Evolutionary conservation across 2,797 vertebrate genomes (phyloP).

Genomic region (Lagodon rhomboides): DNA sequence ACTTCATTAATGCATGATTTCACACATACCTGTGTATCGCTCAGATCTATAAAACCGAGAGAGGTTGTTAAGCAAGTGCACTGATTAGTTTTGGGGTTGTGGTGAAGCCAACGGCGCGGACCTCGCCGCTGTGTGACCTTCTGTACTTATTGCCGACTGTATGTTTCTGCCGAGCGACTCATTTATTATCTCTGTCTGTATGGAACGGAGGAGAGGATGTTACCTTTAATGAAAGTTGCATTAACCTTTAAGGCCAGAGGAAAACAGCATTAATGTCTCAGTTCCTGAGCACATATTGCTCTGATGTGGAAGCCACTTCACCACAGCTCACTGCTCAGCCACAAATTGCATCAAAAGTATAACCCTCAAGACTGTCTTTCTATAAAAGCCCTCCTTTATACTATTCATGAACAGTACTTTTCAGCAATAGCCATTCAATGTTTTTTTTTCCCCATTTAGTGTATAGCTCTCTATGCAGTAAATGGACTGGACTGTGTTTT

Average conservation of each 20-base stretch:
- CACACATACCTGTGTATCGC: constrained; percentile 12
- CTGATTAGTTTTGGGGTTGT: constrained; percentile 6
- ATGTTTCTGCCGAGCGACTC: not conserved
- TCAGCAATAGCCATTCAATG: not conserved
- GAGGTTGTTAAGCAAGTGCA: not conserved
- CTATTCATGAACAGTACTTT: not conserved
- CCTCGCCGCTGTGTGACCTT: not conserved
- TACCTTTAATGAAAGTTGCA: constrained; percentile 18
- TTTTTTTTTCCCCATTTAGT: not conserved
- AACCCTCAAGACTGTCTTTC: not conserved
- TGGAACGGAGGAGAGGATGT: not conserved
- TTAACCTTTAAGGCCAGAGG: constrained; percentile 20
- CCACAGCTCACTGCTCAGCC: constrained; percentile 7
- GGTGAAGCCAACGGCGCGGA: not conserved
- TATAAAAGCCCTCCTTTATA: not conserved
- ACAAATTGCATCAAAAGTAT: not conserved
- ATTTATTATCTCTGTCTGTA: not conserved
- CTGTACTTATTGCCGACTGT: not conserved
- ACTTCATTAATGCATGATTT: constrained; percentile 26
- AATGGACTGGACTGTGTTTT: not conserved
- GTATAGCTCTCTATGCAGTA: not conserved
- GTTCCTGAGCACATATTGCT: constrained; percentile 14
- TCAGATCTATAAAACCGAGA: constrained; percentile 13
- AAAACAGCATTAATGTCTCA: constrained; percentile 5
- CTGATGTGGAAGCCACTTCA: constrained; percentile 13